Evolutionary conservation across 1,140 invertebrate species (phyloP), one percentile per base, ranked within the genome.

Genomic region (Zaprionus ornatus): DNA sequence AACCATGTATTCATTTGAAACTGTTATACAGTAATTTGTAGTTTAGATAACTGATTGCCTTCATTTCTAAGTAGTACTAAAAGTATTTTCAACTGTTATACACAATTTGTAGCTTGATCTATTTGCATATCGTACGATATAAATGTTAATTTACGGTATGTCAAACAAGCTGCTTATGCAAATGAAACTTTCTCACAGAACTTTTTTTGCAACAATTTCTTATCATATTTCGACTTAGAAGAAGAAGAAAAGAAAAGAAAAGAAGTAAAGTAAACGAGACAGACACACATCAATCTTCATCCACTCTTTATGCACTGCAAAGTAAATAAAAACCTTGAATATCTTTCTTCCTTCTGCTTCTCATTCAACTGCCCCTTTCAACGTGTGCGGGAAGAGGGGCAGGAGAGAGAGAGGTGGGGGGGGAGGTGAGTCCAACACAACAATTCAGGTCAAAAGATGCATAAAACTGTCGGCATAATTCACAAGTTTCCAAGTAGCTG

Each of bases 391-490:
- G 0, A 9, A 10, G 29, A 32, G 29, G 1, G 9, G 29, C 6
- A 7, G 25, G 25, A 6, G 7, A 48, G 2, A 15, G 32, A 42
- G 42, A 17, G 50, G 35, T 56, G 48, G 35, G n/a, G n/a, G n/a
- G n/a, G n/a, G n/a, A n/a, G n/a, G n/a, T n/a, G n/a, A 7, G 40
- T 17, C n/a, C 19, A 48, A 60, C 54, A 42, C 45, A 65, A 21
- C 50, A 42, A 64, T 77, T 81, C 21, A 50, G 63, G 75, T 54
- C 66, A 62, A 63, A 72, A 76, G 56, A 37, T 75, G 54, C 71
- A 82, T 86, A 79, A 71, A 82, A 79, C 71, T 82, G 57, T 74
- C 52, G 27, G 62, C 62, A 80, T 84, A 71, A 84, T 77, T 84
- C 65, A 84, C 55, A 77, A 79, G 42, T 73, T 76, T 37, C 60